Percentiles rank a stretch among this genome's conserved stretches.
phyloP scores from a whole-genome alignment of 2,113 vertebrate genomes.

The Miniopterus natalensis region DNA sequence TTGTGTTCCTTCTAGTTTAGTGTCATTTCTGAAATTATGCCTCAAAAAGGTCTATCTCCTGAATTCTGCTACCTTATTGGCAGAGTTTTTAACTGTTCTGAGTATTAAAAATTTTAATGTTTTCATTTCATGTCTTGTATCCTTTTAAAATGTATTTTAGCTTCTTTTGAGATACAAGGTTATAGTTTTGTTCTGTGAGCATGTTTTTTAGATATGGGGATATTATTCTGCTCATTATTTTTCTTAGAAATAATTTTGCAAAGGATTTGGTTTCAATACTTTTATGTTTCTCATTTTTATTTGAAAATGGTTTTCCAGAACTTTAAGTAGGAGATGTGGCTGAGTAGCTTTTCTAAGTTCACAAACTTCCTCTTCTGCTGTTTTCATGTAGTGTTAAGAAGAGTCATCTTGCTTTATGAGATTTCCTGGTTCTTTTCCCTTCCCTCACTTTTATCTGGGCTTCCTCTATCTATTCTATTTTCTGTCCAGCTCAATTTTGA shows the following conservation, averaged over 20 bases:
- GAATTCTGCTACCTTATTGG: not conserved
- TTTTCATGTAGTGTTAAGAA: not conserved
- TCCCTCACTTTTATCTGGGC: not conserved
- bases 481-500: not conserved
- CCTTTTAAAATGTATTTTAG: not conserved
- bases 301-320: not conserved
- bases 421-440: not conserved
- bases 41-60: not conserved
- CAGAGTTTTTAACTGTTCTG: not conserved
- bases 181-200: not conserved
- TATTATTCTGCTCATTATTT: not conserved
- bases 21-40: not conserved
- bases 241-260: constrained; percentile 27
- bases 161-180: not conserved
- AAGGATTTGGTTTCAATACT: not conserved
- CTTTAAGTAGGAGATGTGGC: not conserved
- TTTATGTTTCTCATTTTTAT: constrained; percentile 24
- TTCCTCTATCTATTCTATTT: not conserved
- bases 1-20: not conserved
- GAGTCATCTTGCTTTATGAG: not conserved
- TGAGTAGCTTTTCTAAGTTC: not conserved
- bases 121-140: not conserved
- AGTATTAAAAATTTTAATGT: constrained; percentile 2
- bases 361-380: not conserved
- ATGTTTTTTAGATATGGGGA: not conserved